These are phyloP conservation scores for Cheirogaleus medius DNA, from an alignment of 2,113 vertebrate genomes.

Conservation along the genomic window DNA sequence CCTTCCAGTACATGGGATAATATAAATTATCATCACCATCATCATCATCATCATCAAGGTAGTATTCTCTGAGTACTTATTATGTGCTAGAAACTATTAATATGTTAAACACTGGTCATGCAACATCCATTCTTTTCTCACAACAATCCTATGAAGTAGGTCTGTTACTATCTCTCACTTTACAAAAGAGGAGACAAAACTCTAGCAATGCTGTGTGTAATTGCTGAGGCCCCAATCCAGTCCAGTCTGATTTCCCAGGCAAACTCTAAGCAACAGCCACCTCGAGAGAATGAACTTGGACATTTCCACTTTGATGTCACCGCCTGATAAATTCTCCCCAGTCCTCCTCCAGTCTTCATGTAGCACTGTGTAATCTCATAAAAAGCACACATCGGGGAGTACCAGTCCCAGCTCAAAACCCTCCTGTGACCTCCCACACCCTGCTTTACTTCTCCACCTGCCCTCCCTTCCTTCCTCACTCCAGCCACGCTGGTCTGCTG, in stretches of 20 bases:
- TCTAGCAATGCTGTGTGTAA: neutral
- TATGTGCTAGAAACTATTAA: neutral
- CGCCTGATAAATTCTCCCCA: neutral
- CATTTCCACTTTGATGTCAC: neutral
- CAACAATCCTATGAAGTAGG: neutral
- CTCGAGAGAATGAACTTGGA: too few species aligned
- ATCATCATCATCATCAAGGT: neutral
- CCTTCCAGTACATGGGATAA: neutral
- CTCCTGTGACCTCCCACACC: neutral
- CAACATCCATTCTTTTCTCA: neutral
- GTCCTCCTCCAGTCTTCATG: neutral
- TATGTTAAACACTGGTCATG: neutral
- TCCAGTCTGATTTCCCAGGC: neutral
- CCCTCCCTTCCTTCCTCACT: neutral
- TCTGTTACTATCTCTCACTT: neutral
- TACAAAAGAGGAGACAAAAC: neutral
- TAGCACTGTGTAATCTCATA: neutral
- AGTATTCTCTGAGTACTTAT: neutral
- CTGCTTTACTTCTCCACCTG: neutral
- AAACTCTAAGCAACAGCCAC: neutral
- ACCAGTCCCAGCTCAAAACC: neutral
- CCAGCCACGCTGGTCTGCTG: neutral
- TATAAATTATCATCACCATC: neutral
- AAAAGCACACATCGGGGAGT: neutral
- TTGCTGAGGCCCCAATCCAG: neutral